Evolutionary conservation across 2,797 vertebrate genomes (phyloP).

Genomic region (Myotis planiceps): DNA sequence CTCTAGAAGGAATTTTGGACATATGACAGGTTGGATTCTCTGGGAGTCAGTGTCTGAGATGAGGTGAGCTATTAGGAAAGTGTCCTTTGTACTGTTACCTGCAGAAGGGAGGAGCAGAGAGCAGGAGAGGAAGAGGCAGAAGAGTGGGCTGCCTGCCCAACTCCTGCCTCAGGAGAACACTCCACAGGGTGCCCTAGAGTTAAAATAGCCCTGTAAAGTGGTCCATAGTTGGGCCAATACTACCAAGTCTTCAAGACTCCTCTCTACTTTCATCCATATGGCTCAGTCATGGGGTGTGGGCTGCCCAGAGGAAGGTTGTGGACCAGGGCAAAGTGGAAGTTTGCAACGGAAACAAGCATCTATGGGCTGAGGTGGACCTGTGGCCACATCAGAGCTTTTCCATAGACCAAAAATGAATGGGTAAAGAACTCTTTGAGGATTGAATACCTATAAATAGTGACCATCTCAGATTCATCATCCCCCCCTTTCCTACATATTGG

Average conservation of each 20-base stretch:
- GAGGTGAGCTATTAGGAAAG: neutral
- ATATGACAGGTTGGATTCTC: neutral
- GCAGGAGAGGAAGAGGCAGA: neutral
- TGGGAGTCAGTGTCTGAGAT: neutral
- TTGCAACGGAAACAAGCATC: neutral
- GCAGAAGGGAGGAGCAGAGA: neutral
- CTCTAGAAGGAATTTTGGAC: neutral
- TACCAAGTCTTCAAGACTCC: neutral
- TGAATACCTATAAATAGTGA: neutral
- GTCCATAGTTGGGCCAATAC: neutral
- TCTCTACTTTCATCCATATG: rapidly evolving
- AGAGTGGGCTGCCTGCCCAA: neutral
- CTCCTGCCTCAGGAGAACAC: neutral
- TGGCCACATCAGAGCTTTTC: neutral
- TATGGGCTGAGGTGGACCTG: rapidly evolving
- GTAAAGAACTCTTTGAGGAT: neutral
- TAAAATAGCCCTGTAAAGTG: neutral
- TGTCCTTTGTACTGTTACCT: rapidly evolving
- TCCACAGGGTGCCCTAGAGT: rapidly evolving
- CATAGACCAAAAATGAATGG: too few relatives aligned
- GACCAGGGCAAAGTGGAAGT: neutral
- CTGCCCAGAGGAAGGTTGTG: rapidly evolving
- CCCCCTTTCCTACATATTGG: neutral
- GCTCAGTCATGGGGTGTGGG: neutral
- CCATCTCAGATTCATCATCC: neutral